phyloP scores from a whole-genome alignment of 2,113 vertebrate genomes.

The Narcine bancroftii region DNA sequence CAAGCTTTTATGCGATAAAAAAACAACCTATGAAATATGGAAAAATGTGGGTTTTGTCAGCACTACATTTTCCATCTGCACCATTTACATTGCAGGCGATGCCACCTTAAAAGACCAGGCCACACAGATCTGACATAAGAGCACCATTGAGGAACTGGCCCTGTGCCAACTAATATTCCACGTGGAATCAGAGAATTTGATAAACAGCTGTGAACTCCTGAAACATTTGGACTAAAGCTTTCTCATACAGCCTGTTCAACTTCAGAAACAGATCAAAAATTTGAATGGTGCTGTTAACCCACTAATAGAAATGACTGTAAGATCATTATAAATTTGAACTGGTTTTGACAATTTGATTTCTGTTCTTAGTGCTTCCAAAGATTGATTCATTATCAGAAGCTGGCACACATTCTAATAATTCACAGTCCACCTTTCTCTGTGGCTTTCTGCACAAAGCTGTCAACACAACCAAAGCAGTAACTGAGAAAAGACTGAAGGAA shows the following conservation, averaged over 20 bases:
- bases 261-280: neutral
- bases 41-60: neutral
- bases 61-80: neutral
- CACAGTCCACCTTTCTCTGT: constrained; percentile 69
- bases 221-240: neutral
- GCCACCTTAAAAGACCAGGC: neutral
- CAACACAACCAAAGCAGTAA: constrained; percentile 55
- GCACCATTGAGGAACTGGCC: neutral
- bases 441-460: constrained; percentile 80
- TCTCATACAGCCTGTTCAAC: neutral
- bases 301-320: neutral
- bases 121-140: too few relatives aligned
- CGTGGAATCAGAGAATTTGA: neutral
- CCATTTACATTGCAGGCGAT: neutral
- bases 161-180: neutral
- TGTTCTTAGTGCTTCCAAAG: constrained; percentile 71
- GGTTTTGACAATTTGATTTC: constrained; percentile 33
- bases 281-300: neutral
- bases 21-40: neutral
- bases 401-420: constrained; percentile 52
- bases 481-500: constrained; percentile 74
- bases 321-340: neutral
- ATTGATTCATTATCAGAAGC: constrained; percentile 62
- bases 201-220: neutral
- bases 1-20: neutral